A percentile compares a stretch with the other conserved stretches of the same genome.
phyloP scores from a whole-genome alignment of 1,140 invertebrate genomes.

The Kradibia gibbosae region DNA sequence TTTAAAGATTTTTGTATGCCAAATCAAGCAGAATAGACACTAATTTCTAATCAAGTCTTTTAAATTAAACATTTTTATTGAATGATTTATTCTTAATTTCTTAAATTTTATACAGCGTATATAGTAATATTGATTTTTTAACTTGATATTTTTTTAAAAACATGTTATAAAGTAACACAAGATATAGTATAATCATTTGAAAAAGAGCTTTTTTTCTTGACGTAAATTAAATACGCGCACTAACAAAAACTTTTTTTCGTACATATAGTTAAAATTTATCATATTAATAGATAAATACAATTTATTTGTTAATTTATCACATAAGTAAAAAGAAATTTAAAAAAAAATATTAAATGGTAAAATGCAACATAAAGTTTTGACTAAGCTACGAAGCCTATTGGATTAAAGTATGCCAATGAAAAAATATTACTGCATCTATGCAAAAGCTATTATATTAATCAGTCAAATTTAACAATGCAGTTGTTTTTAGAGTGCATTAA shows the following conservation, averaged over 20 bases:
- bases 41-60: constrained; percentile 15
- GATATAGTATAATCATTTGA: constrained; percentile 19
- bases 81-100: constrained; percentile 39
- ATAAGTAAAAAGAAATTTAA: too few relatives aligned
- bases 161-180: background rate
- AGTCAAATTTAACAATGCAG: too few relatives aligned
- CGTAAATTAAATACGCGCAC: constrained; percentile 18
- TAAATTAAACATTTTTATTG: constrained; percentile 15
- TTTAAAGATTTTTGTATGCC: background rate
- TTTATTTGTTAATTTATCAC: background rate
- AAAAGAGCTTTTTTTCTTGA: constrained; percentile 25
- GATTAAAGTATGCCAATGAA: too few relatives aligned
- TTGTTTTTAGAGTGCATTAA: too few relatives aligned
- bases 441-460: too few relatives aligned
- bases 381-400: too few relatives aligned
- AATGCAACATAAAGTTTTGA: too few relatives aligned
- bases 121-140: constrained; percentile 11
- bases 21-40: background rate
- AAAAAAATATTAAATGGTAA: too few relatives aligned
- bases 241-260: background rate
- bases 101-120: background rate
- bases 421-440: too few relatives aligned
- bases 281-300: background rate
- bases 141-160: constrained; percentile 14
- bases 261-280: constrained; percentile 23